phyloP scores from a whole-genome alignment of 2,113 vertebrate genomes.

The Xiphophorus hellerii region DNA sequence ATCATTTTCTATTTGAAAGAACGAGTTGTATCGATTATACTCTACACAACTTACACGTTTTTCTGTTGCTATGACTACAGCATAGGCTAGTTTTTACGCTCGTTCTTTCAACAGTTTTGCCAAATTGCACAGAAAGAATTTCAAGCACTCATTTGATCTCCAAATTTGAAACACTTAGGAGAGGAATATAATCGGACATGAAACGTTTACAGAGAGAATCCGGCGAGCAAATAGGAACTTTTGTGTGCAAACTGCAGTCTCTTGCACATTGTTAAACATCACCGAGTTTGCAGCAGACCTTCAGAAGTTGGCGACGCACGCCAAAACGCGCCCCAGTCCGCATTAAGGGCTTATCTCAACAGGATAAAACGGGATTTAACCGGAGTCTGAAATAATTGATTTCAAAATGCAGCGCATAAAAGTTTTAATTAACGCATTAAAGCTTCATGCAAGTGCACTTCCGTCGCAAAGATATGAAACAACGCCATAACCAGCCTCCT shows the following conservation, averaged over 20 bases:
- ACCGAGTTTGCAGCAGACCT: slow-evolving; percentile 48
- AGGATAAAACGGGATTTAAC: slow-evolving; percentile 58
- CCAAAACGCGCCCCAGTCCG: slow-evolving; percentile 31
- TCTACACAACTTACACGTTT: neutral
- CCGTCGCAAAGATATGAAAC: slow-evolving; percentile 37
- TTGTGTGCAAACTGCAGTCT: neutral
- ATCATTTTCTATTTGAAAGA: slow-evolving; percentile 11
- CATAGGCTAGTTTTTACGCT: slow-evolving; percentile 29
- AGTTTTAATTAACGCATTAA: slow-evolving; percentile 74
- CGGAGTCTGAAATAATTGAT: slow-evolving; percentile 65
- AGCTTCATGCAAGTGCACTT: slow-evolving; percentile 71
- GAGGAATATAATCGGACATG: slow-evolving; percentile 35
- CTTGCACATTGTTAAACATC: slow-evolving; percentile 47
- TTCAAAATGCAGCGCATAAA: slow-evolving; percentile 68
- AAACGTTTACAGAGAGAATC: neutral
- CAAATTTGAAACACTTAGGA: slow-evolving; percentile 53
- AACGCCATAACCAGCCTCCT: slow-evolving; percentile 33
- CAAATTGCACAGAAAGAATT: slow-evolving; percentile 61
- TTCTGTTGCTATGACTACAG: slow-evolving; percentile 36
- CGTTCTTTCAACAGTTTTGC: slow-evolving; percentile 43
- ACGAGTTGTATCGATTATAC: neutral
- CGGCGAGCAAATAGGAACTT: neutral
- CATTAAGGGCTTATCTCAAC: slow-evolving; percentile 55
- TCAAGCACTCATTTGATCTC: slow-evolving; percentile 66
- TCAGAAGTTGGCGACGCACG: slow-evolving; percentile 58